Evolutionary conservation across 2,888 invertebrate species (phyloP), one percentile per base, ranked within the genome.

Genomic region (Luperina testacea): DNA sequence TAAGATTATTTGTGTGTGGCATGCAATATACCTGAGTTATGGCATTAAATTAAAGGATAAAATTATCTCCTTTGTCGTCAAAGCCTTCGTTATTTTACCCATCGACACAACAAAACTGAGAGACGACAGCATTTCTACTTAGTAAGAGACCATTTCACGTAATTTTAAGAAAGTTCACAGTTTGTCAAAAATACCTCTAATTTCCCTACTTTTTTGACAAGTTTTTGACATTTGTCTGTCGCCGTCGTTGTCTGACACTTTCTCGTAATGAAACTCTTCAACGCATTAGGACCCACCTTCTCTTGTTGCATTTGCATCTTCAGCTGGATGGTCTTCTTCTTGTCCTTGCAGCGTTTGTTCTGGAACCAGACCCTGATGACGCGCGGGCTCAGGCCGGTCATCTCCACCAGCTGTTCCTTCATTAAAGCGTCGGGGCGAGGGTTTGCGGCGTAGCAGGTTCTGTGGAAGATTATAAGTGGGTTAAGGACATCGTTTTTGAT

Each of bases 321-420:
- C 97, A 99, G 98, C 92, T 99, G 98, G 73, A 99, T 98, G 76
- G 99, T 99, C 95, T 99, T 98, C 97, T 99, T 99, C 97, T 99
- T 99, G 97, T 99, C 99, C 96, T 99, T 99, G 97, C 99, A 99
- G 86, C 99, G 97, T 95, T 99, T 99, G 96, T 99, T 99, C 96
- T 99, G 99, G 97, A 99, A 99, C 99, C 99, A 99, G 80, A 99
- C 99, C 92, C 99, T 97, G 94, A 99, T 99, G 90, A 99, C 99
- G 27, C 99, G 97, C 38, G 99, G 99, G 91, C 99, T 99, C 74
- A 99, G 98, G 0, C 99, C 98, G 27, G 99, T 99, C 99, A 99
- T 99, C 97, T 99, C 99, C 65, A 99, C 99, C 84, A 99, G 97
- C 95, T 99, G 99, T 95, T 99, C 99, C 97, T 99, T 99, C 99